Conservation (phyloP, 2,797 vertebrate species). For the Poeciliopsis gracilis region DNA sequence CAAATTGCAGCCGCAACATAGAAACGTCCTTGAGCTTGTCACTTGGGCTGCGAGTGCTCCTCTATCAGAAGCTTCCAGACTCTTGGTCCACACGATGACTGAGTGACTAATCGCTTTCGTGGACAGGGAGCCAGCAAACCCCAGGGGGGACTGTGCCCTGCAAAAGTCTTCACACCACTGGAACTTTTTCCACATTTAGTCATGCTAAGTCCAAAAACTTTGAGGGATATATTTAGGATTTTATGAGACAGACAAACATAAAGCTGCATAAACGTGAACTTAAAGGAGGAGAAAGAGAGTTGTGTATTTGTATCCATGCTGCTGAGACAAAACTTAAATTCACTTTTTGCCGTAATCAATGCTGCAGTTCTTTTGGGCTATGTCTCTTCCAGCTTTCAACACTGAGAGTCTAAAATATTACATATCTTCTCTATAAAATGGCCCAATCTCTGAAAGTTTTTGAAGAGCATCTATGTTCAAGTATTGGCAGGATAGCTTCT, state of each 20-base stretch:
- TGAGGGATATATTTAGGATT: background rate
- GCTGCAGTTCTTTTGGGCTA: background rate
- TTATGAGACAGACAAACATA: background rate
- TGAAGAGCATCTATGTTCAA: background rate
- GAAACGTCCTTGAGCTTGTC: constrained; percentile 70
- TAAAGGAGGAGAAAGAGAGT: background rate
- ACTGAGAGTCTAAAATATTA: background rate
- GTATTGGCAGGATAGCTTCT: background rate
- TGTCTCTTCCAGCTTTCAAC: background rate
- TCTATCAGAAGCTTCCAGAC: constrained; percentile 75
- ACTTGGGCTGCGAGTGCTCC: constrained; percentile 51
- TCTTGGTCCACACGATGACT: constrained; percentile 61
- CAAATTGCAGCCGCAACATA: constrained; percentile 42
- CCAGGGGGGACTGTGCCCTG: constrained; percentile 34
- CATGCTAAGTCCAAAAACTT: background rate
- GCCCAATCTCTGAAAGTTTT: background rate
- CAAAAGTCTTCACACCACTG: background rate
- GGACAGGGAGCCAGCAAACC: constrained; percentile 56
- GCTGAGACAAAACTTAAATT: background rate
- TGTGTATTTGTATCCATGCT: background rate
- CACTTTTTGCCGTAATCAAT: background rate
- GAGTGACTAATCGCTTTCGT: constrained; percentile 73
- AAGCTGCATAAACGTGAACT: background rate
- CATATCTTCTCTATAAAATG: background rate
- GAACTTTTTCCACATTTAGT: background rate